These are phyloP conservation scores for Rhea americana DNA, from an alignment of 2,113 vertebrate genomes.

Conservation along the genomic window DNA sequence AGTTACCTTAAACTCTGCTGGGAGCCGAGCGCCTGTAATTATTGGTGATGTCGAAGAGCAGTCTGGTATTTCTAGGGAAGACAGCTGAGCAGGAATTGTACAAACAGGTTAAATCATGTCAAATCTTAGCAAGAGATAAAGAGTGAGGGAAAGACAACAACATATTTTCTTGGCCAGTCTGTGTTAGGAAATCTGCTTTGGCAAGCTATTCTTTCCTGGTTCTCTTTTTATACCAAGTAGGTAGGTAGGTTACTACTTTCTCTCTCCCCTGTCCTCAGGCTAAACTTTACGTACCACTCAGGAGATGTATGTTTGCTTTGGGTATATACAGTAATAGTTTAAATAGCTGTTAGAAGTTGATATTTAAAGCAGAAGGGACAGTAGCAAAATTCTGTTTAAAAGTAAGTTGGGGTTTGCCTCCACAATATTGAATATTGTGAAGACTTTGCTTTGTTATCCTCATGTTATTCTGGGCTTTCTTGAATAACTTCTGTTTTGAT, in stretches of 20 bases:
- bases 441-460: background rate
- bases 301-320: background rate
- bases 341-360: background rate
- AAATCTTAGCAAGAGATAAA: background rate
- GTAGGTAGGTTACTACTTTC: background rate
- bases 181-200: background rate
- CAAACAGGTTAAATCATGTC: background rate
- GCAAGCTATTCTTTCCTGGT: background rate
- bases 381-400: background rate
- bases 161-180: background rate
- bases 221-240: background rate
- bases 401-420: background rate
- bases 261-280: background rate
- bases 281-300: background rate
- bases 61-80: background rate
- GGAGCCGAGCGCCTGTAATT: background rate
- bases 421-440: background rate
- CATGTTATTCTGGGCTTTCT: background rate
- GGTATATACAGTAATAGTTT: background rate
- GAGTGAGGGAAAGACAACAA: background rate
- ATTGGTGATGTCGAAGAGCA: no score
- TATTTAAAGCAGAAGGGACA: background rate
- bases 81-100: background rate
- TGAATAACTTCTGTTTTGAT: background rate
- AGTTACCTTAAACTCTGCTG: background rate